Base-by-base conservation (phyloP, 2,113 vertebrate genomes). In the Myotis yumanensis region DNA sequence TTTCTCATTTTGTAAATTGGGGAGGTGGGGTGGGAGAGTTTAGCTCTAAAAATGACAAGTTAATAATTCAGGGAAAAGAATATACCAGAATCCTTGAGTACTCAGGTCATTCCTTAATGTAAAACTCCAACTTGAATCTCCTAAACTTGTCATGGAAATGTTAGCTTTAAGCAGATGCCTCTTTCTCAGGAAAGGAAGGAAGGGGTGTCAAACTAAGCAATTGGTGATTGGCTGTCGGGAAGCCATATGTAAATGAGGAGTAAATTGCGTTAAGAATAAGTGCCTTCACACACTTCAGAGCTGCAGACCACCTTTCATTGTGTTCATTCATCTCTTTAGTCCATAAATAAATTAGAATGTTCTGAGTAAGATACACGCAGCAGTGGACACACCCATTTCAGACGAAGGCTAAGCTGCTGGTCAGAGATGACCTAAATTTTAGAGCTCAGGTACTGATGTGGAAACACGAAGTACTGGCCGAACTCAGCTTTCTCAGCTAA, bases 71-170 rank as follows among this genome's bases (percentile, higher is more conserved):
- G 43, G 64, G n/a, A 68, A 87, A 92, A 46, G 14, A 85, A 72
- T 40, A 40, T 46, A 64, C 12, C 11, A 18, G 59, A 62, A 81
- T 23, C 75, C 0, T 0, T 66, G 17, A 7, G 11, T 48, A 69
- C 2, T 48, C 0, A 23, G 12, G 16, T 30, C 43, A 46, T 62
- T 92, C 51, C 48, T 54, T 52, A 54, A 84, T 2, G 1, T 11
- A 89, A 30, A 89, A 59, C 35, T 86, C 22, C n/a, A 76, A 66
- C 20, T 64, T 84, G 35, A 75, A 71, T 62, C 87, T 95, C 93
- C 71, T 51, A 87, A 86, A 84, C 87, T 54, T 72, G 30, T 59
- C 40, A 52, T 11, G 43, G 83, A 89, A 83, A 91, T 52, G 37
- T 40, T 86, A 89, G 32, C 30, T 79, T 17, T 86, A 79, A 84